These are phyloP conservation scores for Leptinotarsa peninsularis DNA, from an alignment of 2,888 invertebrate genomes.

Conservation along the genomic window DNA sequence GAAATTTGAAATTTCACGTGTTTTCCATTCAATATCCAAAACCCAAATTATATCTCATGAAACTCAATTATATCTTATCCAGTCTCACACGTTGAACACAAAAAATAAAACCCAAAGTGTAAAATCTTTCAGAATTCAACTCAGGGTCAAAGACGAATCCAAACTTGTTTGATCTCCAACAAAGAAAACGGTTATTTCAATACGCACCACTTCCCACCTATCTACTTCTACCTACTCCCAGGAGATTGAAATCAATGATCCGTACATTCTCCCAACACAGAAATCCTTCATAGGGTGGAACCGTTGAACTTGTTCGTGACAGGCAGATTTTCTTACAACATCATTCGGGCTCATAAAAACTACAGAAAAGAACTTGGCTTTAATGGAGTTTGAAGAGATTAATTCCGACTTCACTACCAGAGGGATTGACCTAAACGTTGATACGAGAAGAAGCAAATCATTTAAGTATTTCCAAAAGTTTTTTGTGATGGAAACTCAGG, in stretches of 20 bases:
- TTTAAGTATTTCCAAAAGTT: too few species aligned
- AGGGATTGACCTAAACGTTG: neutral
- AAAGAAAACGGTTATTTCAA: neutral
- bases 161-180: neutral
- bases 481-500: too few species aligned
- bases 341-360: conserved; percentile 2
- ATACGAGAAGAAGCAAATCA: neutral
- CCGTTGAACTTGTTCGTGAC: conserved; percentile 12
- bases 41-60: too few species aligned
- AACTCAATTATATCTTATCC: too few species aligned
- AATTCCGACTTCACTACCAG: neutral
- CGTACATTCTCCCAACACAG: neutral
- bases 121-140: too few species aligned
- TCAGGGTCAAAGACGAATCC: neutral
- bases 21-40: too few species aligned
- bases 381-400: conserved; percentile 6
- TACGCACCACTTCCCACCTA: neutral
- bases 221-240: neutral
- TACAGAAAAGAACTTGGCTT: conserved; percentile 3
- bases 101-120: too few species aligned
- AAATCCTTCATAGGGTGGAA: neutral
- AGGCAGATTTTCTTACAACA: conserved; percentile 11
- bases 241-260: conserved; percentile 10
- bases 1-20: too few species aligned
- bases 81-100: too few species aligned